Evolutionary conservation across 2,113 vertebrate species (phyloP).

Genomic region (Lasiurus cinereus): DNA sequence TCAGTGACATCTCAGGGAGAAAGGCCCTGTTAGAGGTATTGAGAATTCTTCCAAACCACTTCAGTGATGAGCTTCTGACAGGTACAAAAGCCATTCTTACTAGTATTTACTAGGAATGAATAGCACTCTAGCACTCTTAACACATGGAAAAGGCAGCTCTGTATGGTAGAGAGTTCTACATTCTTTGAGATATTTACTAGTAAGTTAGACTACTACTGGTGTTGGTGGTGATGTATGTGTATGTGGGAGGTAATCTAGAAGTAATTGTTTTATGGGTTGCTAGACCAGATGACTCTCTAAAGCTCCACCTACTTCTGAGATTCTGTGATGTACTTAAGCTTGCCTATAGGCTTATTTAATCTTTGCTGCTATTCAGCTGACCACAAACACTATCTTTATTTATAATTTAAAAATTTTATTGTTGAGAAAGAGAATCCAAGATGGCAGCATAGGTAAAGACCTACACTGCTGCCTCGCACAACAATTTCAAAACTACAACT

Average conservation of each 20-base stretch:
- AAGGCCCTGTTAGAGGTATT: not conserved
- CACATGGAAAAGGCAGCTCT: not conserved
- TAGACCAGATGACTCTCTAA: not conserved
- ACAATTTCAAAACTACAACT: no score
- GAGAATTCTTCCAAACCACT: not conserved
- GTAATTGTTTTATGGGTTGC: not conserved
- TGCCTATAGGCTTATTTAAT: not conserved
- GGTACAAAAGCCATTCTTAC: not conserved
- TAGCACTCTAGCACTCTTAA: not conserved
- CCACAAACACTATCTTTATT: not conserved
- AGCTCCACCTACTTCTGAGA: not conserved
- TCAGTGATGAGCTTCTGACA: not conserved
- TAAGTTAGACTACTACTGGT: not conserved
- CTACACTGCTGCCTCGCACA: no score
- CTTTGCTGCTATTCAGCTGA: not conserved
- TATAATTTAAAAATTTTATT: no score
- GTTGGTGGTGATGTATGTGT: not conserved
- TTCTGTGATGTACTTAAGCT: not conserved
- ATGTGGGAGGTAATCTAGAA: not conserved
- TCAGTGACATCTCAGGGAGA: constrained; percentile 20
- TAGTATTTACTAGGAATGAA: not conserved
- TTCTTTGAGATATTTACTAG: not conserved
- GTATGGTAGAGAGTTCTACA: not conserved
- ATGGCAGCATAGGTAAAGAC: no score
- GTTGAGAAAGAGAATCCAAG: no score